Conservation (phyloP, 2,888 invertebrate species). For the Tipula lateralis region DNA sequence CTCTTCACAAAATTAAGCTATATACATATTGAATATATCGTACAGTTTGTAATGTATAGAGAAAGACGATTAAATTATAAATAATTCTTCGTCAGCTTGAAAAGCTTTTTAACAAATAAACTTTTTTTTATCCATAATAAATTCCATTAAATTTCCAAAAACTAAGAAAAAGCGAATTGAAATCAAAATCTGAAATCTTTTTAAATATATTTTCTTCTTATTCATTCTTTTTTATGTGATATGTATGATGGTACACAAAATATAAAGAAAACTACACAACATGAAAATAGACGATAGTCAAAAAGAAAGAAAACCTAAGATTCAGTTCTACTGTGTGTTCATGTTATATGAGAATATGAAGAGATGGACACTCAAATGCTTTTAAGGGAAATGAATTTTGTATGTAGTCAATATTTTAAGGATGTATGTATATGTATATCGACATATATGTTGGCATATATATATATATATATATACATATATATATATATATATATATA, state of each 20-base stretch:
- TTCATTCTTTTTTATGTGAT: background rate
- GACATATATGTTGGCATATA: background rate
- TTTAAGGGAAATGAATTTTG: conserved; percentile 30
- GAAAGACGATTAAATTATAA: background rate
- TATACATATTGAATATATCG: background rate
- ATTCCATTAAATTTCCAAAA: background rate
- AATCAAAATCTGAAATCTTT: background rate
- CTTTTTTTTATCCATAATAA: background rate
- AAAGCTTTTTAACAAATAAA: conserved; percentile 3
- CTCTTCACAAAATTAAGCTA: no score
- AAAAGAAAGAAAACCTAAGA: background rate
- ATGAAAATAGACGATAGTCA: background rate
- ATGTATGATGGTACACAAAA: background rate
- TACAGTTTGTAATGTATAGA: background rate
- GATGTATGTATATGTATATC: background rate
- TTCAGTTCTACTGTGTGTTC: background rate
- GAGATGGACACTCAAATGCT: conserved; percentile 31
- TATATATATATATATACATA: background rate
- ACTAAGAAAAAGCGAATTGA: background rate
- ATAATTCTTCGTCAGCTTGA: background rate
- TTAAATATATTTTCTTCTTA: conserved; percentile 3
- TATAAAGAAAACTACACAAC: background rate
- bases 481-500: background rate
- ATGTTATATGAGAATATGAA: background rate
- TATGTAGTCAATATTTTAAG: conserved; percentile 31